phyloP scores from a whole-genome alignment of 2,113 vertebrate species.

The Emydocephalus ijimae region DNA sequence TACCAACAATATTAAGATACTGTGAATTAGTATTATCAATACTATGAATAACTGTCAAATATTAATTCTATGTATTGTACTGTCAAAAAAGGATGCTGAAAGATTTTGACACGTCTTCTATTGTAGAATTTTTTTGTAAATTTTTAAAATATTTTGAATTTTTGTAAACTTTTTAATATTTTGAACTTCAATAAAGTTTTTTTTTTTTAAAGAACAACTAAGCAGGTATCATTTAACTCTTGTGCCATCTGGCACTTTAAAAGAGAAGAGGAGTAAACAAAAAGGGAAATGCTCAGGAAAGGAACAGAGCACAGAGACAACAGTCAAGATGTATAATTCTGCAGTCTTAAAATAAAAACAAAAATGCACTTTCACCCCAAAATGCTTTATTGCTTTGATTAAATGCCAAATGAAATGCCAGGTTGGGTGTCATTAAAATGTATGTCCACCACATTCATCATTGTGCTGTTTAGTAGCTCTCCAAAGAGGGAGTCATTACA shows the following conservation, averaged over 20 bases:
- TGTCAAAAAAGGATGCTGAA: no score
- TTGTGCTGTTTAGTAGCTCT: conserved; percentile 38
- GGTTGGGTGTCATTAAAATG: conserved; percentile 40
- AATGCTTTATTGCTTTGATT: conserved; percentile 47
- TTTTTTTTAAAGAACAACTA: conserved; percentile 6
- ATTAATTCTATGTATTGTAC: no score
- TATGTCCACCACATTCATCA: conserved; percentile 35
- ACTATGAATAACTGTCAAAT: no score
- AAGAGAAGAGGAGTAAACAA: background rate
- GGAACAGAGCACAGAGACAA: conserved; percentile 16
- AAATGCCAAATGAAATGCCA: conserved; percentile 37
- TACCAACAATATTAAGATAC: no score
- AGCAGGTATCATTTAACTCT: conserved; percentile 25
- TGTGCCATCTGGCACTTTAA: conserved; percentile 4
- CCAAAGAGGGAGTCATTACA: conserved; percentile 30
- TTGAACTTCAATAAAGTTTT: no score
- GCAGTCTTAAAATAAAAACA: conserved; percentile 46
- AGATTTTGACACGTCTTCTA: no score
- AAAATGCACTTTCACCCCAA: conserved; percentile 49
- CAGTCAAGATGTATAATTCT: conserved; percentile 54
- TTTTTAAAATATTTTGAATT: no score
- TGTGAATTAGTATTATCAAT: no score
- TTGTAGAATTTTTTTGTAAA: no score
- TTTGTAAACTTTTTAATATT: no score
- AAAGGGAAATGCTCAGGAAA: background rate